Evolutionary conservation across 2,113 vertebrate species (phyloP).

Genomic region (Hippocampus comes): DNA sequence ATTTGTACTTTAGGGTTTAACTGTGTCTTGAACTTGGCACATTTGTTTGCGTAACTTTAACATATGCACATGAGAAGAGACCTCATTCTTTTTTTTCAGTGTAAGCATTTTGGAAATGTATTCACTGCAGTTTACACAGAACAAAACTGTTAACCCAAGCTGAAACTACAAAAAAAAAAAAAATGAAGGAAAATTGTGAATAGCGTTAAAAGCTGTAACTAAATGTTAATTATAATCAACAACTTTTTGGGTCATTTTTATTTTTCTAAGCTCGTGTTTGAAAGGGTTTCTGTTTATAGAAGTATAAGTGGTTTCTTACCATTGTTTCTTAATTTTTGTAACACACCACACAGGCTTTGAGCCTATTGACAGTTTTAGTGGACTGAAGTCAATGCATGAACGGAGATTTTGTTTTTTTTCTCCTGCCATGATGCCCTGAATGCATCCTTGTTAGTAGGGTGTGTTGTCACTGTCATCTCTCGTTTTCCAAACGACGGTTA

Average conservation of each 20-base stretch:
- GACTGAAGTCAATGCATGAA: conserved; percentile 11
- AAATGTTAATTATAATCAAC: conserved; percentile 35
- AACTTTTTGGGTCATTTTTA: conserved; percentile 29
- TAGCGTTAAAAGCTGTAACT: conserved; percentile 30
- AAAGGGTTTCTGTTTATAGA: conserved; percentile 55
- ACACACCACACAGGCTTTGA: not conserved
- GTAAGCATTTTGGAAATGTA: conserved; percentile 13
- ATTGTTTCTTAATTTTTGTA: conserved; percentile 32
- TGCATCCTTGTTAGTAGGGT: conserved; percentile 21
- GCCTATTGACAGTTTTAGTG: conserved; percentile 10
- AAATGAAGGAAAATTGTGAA: conserved; percentile 36
- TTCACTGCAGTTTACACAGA: conserved; percentile 35
- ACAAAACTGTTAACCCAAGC: conserved; percentile 11
- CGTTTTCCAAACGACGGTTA: conserved; percentile 36
- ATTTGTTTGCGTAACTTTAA: conserved; percentile 32
- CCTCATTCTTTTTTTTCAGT: conserved; percentile 8
- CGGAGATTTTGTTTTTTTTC: conserved; percentile 17
- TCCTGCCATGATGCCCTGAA: conserved; percentile 17
- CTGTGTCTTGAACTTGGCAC: conserved; percentile 7
- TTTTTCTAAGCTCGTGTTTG: conserved; percentile 58
- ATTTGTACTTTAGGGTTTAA: conserved; percentile 19
- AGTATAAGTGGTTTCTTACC: conserved; percentile 46
- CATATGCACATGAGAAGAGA: conserved; percentile 36
- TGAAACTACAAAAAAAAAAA: conserved; percentile 20
- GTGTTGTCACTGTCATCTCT: conserved; percentile 43